Base-by-base conservation (phyloP, 1,140 invertebrate species). In the Mylabris phalerata region DNA sequence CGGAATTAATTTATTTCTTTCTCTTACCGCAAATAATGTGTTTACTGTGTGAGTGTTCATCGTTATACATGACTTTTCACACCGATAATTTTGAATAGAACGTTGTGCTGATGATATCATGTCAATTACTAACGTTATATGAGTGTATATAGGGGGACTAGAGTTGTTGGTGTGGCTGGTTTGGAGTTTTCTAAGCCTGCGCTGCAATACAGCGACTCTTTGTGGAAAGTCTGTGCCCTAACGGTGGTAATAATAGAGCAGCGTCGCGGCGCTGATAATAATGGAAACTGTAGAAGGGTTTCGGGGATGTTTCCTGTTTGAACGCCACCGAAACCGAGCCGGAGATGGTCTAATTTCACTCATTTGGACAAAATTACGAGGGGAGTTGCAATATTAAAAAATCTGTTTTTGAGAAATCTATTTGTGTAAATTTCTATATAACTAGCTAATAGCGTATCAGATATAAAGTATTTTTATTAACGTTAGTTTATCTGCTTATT, bases 21-120 rank as follows among this genome's bases (percentile, higher is more conserved):
- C 19, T 50, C 69, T 71, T 67, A 71, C 69, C 69, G 61, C 61
- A 67, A 67, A 71, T 64, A 65, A 60, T 62, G 56, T 66, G 66
- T 57, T 67, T 68, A 62, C 64, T 67, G 67, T 56, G 63, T 49
- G 57, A 58, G 60, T 62, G 66, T 69, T 71, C 69, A 71, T 71
- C 66, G 66, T 68, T 63, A 71, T 71, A 69, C 69, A 71, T 71
- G 67, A 68, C 67, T 71, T 59, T 64, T 62, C 58, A 58, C 40
- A 56, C 66, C 66, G 66, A 65, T 64, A 51, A 62, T 55, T 56
- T 62, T 60, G 54, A 54, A 52, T 63, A 55, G 54, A 59, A 61
- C 48, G 55, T 55, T 58, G 61, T 68, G 64, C 59, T 57, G 61
- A 61, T 69, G 69, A 69, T 71, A 71, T 63, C 69, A 71, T 71